These are phyloP conservation scores for Campylomormyrus tamandua DNA, from an alignment of 2,113 vertebrate genomes.

Conservation along the genomic window DNA sequence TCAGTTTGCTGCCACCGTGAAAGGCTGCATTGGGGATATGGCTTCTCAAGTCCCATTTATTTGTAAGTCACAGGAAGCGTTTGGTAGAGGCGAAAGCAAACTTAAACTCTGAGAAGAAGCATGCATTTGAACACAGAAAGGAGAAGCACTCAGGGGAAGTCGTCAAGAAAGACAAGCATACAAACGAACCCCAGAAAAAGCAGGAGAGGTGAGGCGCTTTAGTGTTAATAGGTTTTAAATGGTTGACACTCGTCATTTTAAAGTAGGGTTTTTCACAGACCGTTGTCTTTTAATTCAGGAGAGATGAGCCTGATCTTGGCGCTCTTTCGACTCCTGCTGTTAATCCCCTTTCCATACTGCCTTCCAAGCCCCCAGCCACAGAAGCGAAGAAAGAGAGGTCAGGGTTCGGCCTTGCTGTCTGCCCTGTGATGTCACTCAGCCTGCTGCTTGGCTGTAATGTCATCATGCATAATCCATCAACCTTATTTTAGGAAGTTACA, in stretches of 20 bases:
- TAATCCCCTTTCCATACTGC: constrained; percentile 3
- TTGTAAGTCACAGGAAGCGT: constrained; percentile 47
- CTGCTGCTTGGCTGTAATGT: background rate
- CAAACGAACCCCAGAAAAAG: constrained; percentile 29
- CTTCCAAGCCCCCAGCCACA: constrained; percentile 20
- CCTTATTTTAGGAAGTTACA: background rate
- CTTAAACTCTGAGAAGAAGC: constrained; percentile 44
- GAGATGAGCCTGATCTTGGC: constrained; percentile 12
- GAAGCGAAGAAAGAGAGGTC: constrained; percentile 28
- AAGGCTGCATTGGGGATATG: background rate
- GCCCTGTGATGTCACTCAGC: background rate
- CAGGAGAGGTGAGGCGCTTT: constrained; percentile 56
- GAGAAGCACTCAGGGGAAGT: constrained; percentile 37
- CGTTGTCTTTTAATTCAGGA: constrained; percentile 28
- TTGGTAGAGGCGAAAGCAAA: constrained; percentile 40
- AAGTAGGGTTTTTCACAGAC: background rate
- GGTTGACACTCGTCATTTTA: background rate
- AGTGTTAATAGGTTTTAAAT: constrained; percentile 12
- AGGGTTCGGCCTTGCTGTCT: background rate
- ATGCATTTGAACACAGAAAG: constrained; percentile 35
- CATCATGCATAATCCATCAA: background rate
- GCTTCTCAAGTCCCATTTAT: constrained; percentile 26
- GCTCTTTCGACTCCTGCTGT: constrained; percentile 16
- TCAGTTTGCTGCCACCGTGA: background rate
- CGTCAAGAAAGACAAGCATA: constrained; percentile 27